A percentile compares a stretch with the other conserved stretches of the same genome.
Evolutionary conservation across 2,113 vertebrate genomes (phyloP).

Genomic region (Struthio camelus): DNA sequence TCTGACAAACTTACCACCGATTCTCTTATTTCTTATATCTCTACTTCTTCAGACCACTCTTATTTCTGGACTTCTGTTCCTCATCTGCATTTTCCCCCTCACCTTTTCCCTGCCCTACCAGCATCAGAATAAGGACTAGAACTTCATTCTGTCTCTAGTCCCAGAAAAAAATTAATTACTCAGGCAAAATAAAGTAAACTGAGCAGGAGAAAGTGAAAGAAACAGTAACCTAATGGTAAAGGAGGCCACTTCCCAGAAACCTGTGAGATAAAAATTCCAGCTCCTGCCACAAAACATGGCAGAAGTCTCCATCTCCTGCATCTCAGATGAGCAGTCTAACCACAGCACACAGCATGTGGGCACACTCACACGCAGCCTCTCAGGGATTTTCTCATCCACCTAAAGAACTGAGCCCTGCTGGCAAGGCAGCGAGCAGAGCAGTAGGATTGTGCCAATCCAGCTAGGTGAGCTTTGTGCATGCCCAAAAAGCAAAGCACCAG

Average conservation of each 20-base stretch:
- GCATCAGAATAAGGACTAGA: neutral
- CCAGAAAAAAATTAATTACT: neutral
- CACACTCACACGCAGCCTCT: neutral
- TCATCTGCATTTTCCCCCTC: neutral
- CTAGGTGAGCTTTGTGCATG: neutral
- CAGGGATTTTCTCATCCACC: neutral
- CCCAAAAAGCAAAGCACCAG: rapidly evolving
- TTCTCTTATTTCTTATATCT: neutral
- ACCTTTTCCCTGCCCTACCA: neutral
- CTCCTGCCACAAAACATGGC: neutral
- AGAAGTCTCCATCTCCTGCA: neutral
- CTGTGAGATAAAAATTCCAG: neutral
- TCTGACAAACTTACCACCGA: neutral
- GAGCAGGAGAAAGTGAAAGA: neutral
- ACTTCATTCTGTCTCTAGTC: neutral
- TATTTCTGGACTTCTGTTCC: neutral
- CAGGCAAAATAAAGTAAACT: neutral
- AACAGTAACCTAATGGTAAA: neutral
- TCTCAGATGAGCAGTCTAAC: neutral
- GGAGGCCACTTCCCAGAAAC: neutral
- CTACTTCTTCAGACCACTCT: neutral
- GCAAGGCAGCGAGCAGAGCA: neutral
- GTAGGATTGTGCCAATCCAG: neutral
- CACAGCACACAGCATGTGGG: neutral
- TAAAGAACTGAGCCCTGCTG: neutral